Base-by-base conservation (phyloP, 2,113 vertebrate genomes). In the Stomatorhinus ivindoensis region DNA sequence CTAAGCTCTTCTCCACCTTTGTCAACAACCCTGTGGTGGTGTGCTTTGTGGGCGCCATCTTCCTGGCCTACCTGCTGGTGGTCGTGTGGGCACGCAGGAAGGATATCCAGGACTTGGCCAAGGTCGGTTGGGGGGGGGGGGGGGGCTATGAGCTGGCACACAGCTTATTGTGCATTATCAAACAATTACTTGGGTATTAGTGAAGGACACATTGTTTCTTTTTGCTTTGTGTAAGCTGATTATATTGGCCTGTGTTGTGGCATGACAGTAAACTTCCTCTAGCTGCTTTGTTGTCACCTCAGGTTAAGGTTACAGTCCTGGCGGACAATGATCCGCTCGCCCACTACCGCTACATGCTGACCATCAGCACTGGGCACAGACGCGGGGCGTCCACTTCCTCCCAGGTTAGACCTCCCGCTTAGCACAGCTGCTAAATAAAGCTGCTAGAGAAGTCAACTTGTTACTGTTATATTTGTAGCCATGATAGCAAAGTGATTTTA, bases 281-380 rank as follows among this genome's bases (percentile, higher is more conserved):
- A 0, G 0, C 19, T 76, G 82, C 58, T 83, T 39, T 82, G 84
- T 89, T 90, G 5, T 85, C 13, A 17, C 84, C 65, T 15, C 86
- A 98, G 97, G 97, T 97, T 90, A 99, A 97, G 93, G 95, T 99
- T 93, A 97, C 95, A 47, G 92, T 98, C 21, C 94, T 99, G 48
- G 96, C 96, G 87, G 98, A 99, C 93, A 99, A 98, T 0, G 97
- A 99, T 86, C 97, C 97, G 31, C 96, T 99, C 92, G 97, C 98
- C 92, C 97, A 97, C 90, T 98, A 98, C 92, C 94, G 94, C 82
- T 98, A 99, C 11, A 94, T 99, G 86, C 92, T 99, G 92, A 98
- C 94, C 35, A 91, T 99, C 92, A 97, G 95, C 90, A 99, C 97
- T 0, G 97, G 98, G 42, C 97, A 98, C 90, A 95, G 97, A 0